A percentile compares a stretch with the other conserved stretches of the same genome.
Evolutionary conservation across 2,888 invertebrate species (phyloP).

Genomic region (Fissipunctia ypsillon): DNA sequence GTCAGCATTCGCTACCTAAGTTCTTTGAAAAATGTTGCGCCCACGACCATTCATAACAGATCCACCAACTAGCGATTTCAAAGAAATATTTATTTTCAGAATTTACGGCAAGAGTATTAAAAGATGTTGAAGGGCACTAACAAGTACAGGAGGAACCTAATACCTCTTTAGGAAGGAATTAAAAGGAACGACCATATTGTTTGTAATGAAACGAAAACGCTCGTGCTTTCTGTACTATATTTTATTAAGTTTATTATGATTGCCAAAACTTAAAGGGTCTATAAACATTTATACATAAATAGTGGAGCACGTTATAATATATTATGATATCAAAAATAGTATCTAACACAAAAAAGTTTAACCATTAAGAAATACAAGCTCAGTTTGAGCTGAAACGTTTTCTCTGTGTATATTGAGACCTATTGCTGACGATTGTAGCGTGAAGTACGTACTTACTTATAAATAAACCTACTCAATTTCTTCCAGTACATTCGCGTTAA

Average conservation of each 20-base stretch:
- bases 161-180: background rate
- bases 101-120: conserved; percentile 8
- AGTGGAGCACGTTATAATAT: background rate
- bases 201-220: conserved; percentile 4
- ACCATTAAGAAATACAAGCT: conserved; percentile 17
- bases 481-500: background rate
- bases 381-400: conserved; percentile 1
- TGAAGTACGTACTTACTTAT: background rate
- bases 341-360: background rate
- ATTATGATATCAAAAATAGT: conserved; percentile 13
- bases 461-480: conserved; percentile 4
- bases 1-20: background rate
- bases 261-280: background rate
- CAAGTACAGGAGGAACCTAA: background rate
- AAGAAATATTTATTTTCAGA: background rate
- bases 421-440: background rate
- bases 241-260: conserved; percentile 30
- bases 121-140: background rate
- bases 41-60: background rate
- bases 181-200: background rate
- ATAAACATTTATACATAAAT: conserved; percentile 9
- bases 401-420: background rate
- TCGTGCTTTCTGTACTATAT: background rate
- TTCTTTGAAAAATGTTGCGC: background rate
- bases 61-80: background rate